Base-by-base conservation (phyloP, 2,113 vertebrate genomes). In the Urocynchramus pylzowi region DNA sequence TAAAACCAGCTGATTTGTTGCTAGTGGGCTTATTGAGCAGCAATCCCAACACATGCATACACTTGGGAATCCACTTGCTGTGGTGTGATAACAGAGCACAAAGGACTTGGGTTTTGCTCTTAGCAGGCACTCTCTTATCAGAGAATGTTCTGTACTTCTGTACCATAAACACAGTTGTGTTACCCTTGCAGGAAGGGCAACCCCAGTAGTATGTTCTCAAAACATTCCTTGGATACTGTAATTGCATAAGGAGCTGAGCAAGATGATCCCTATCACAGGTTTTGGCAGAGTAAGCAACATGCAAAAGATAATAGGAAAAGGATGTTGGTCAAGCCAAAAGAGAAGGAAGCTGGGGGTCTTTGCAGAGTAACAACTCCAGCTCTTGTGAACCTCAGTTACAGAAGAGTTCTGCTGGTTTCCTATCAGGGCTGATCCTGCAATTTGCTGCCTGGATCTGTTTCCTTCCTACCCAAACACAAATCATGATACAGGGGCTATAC, bases 51-150 rank as follows among this genome's bases (percentile, higher is more conserved):
- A 54, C 67, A 45, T 1, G 6, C 14, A 22, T 11, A 64, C 45
- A 41, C 22, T 0, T 69, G 54, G 54, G 39, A 85, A 87, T 45
- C 41, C 30, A 13, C 60, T 86, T 63, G 65, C 52, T 78, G 53
- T 37, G 13, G 17, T 50, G 22, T 56, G 52, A 8, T 95, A 95
- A 84, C 19, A 83, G 59, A 37, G 47, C 44, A 83, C 33, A 65
- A 53, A 63, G 19, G 68, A 82, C 63, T 77, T 42, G 31, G 5
- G 76, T 23, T 79, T 87, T 77, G 39, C 41, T 53, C 39, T n/a
- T 35, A 75, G 67, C 71, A 95, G 44, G 33, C n/a, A 82, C 6
- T 3, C 13, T 86, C 64, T 96, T 96, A 93, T 92, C 93, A 93
- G 71, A 76, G 84, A 75, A 74, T 5, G 56, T 96, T 90, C 93